Evolutionary conservation across 2,113 vertebrate species (phyloP).

Genomic region (Chinchilla lanigera): DNA sequence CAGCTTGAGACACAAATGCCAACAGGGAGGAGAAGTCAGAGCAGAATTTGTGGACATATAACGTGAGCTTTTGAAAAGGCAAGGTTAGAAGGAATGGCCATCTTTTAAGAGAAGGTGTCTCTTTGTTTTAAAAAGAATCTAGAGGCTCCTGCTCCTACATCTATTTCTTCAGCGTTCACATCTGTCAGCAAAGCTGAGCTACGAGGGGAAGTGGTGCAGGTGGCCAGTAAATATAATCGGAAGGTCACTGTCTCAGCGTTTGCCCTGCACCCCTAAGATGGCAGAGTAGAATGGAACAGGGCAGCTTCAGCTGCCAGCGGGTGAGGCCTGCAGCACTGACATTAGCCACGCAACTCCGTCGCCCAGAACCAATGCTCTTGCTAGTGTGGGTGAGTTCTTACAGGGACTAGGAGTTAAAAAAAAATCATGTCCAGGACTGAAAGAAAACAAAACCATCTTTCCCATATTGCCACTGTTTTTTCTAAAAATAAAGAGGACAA

Average conservation of each 20-base stretch:
- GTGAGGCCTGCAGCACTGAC: neutral
- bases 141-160: neutral
- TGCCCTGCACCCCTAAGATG: neutral
- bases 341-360: neutral
- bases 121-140: slow-evolving; percentile 39
- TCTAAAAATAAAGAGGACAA: slow-evolving; percentile 54
- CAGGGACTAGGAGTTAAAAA: neutral
- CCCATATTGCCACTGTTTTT: slow-evolving; percentile 35
- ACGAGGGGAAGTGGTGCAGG: neutral
- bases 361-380: neutral
- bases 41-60: neutral
- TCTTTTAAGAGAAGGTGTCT: slow-evolving; percentile 8
- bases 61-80: neutral
- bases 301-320: accelerated
- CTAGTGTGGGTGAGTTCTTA: neutral
- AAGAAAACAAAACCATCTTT: slow-evolving; percentile 8
- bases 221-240: neutral
- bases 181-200: slow-evolving; percentile 17
- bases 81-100: neutral
- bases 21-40: neutral
- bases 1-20: slow-evolving; percentile 27
- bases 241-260: slow-evolving; percentile 3
- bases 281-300: neutral
- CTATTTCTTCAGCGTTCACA: slow-evolving; percentile 36
- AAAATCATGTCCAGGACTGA: neutral